phyloP scores from a whole-genome alignment of 2,888 invertebrate species.

The Apodemia zela region DNA sequence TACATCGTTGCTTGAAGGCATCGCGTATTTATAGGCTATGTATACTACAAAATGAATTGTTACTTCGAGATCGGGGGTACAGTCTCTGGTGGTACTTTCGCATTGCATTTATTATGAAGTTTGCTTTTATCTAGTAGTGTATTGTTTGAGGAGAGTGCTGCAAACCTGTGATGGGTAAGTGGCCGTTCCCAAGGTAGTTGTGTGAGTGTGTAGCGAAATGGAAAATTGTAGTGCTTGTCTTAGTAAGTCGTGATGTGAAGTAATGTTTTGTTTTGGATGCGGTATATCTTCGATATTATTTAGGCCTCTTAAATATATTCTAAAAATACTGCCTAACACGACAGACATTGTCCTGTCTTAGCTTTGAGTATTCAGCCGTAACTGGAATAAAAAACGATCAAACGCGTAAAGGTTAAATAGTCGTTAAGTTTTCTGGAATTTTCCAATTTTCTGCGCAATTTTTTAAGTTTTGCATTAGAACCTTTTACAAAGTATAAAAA shows the following conservation, averaged over 20 bases:
- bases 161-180: conserved; percentile 32
- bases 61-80: conserved; percentile 52
- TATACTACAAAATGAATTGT: conserved; percentile 50
- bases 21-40: conserved; percentile 70
- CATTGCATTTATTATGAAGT: conserved; percentile 26
- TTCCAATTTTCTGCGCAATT: too few species aligned
- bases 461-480: too few species aligned
- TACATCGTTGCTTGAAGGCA: conserved; percentile 52
- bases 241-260: conserved; percentile 38
- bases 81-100: conserved; percentile 34
- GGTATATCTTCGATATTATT: conserved; percentile 21
- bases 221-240: conserved; percentile 45
- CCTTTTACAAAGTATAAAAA: too few species aligned
- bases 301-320: too few species aligned
- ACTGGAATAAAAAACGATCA: too few species aligned
- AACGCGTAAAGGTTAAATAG: too few species aligned
- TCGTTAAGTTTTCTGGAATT: too few species aligned
- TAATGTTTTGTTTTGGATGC: conserved; percentile 29
- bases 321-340: too few species aligned
- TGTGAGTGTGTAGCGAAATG: conserved; percentile 49
- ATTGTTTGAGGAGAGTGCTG: conserved; percentile 20
- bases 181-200: conserved; percentile 30
- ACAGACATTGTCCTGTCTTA: too few species aligned
- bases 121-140: conserved; percentile 18
- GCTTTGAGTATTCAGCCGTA: too few species aligned